phyloP scores from a whole-genome alignment of 1,140 invertebrate species.

The Andrena cerasifolii region DNA sequence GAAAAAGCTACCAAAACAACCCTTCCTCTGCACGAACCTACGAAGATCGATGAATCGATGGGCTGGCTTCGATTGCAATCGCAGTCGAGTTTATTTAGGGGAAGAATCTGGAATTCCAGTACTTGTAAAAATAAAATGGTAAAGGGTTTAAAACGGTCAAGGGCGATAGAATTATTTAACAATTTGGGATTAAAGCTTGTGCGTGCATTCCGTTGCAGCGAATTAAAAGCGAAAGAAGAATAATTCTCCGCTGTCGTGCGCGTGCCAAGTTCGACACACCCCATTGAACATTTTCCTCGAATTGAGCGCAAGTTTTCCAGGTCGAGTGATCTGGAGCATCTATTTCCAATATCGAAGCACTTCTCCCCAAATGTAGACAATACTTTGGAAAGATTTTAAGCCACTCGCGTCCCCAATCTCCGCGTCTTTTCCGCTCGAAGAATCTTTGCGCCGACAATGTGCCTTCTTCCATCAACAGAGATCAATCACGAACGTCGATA shows the following conservation, averaged over 20 bases:
- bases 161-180: neutral
- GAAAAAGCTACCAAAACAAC: no score
- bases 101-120: no score
- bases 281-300: neutral
- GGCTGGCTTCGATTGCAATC: neutral
- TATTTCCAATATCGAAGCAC: slow-evolving; percentile 4
- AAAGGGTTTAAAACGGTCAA: no score
- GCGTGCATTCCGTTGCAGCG: neutral
- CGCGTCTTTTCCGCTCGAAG: neutral
- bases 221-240: neutral
- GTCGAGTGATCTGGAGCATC: slow-evolving; percentile 3
- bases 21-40: no score
- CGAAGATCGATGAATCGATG: no score
- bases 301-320: neutral
- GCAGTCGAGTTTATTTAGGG: neutral
- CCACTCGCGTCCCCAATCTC: neutral
- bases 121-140: no score
- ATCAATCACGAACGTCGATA: slow-evolving; percentile 24
- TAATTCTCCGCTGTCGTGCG: neutral
- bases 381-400: neutral
- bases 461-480: neutral
- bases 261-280: neutral
- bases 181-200: neutral
- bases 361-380: neutral
- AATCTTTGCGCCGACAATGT: neutral